Evolutionary conservation across 2,797 vertebrate genomes (phyloP).

Genomic region (Sebastes vulpes): DNA sequence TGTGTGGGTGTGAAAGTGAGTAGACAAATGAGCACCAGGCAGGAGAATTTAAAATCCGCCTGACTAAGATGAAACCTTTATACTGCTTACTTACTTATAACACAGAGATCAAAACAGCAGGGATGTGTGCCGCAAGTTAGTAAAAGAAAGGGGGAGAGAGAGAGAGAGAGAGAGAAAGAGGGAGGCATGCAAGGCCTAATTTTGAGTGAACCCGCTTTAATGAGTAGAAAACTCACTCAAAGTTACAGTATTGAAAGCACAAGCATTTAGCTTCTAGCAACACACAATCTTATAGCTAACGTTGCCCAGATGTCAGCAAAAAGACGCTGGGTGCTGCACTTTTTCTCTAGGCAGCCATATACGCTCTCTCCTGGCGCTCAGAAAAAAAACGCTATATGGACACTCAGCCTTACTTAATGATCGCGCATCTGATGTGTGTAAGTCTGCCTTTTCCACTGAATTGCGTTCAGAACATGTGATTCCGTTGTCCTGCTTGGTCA

Average conservation of each 20-base stretch:
- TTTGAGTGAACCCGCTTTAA: neutral
- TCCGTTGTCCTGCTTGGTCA: too few species aligned
- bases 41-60: neutral
- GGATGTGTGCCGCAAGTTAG: neutral
- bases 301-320: too few species aligned
- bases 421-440: too few species aligned
- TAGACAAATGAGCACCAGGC: neutral
- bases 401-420: neutral
- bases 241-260: neutral
- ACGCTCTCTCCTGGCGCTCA: too few species aligned
- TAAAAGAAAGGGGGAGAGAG: neutral
- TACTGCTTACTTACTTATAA: neutral
- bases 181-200: neutral
- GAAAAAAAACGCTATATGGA: too few species aligned
- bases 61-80: neutral
- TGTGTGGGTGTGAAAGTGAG: neutral
- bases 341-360: neutral
- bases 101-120: neutral
- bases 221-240: neutral
- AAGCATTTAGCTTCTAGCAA: neutral
- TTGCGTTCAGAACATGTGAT: neutral
- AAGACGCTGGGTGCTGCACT: neutral
- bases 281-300: too few species aligned
- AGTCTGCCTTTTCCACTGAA: neutral
- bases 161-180: neutral